Base-by-base conservation (phyloP, 1,140 invertebrate species). In the Penaeus chinensis region DNA sequence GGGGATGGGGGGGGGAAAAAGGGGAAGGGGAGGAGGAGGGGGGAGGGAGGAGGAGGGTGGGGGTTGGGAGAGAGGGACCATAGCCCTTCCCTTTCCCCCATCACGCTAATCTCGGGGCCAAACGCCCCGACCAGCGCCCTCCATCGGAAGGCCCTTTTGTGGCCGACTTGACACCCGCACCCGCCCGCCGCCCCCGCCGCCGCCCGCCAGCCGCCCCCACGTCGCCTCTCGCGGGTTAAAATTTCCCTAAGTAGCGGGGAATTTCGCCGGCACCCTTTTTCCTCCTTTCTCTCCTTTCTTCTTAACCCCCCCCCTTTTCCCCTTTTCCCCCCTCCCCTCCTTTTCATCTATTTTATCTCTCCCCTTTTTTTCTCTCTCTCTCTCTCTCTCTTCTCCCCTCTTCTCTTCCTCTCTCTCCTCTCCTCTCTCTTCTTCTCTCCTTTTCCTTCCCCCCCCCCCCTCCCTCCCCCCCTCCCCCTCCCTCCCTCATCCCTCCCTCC, bases 61-160 rank as follows among this genome's bases (percentile, higher is more conserved):
- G 10, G 42, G 42, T 47, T 47, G 11, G 47, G 11, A 13, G 11
- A 47, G 47, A 47, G 47, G 47, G 4, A 1, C 47, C 11, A 13
- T 47, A 47, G 7, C 47, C 47, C 47, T 4, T 4, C 5, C 47
- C 47, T 4, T 63, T 47, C 16, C 16, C 20, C 82, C 32, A 74
- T 71, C 54, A 83, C 69, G 16, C 62, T 42, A 47, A 82, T 19
- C 82, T 83, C 54, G 71, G 54, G 83, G 77, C 27, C n/a, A 11
- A 24, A 5, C 77, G 37, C 18, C 18, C 1, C 22, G n/a, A 8
- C 77, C 42, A 47, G 19, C 42, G 19, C 77, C n/a, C 19, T 24
- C 37, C 20, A 8, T 27, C 10, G n/a, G 19, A 37, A 24, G 61
- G 19, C 2, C 2, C 54, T 37, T 32, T 4, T n/a, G 22, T 32